A percentile compares a stretch with the other conserved stretches of the same genome.
phyloP scores from a whole-genome alignment of 2,797 vertebrate genomes.

The Syndactyla subalaris region DNA sequence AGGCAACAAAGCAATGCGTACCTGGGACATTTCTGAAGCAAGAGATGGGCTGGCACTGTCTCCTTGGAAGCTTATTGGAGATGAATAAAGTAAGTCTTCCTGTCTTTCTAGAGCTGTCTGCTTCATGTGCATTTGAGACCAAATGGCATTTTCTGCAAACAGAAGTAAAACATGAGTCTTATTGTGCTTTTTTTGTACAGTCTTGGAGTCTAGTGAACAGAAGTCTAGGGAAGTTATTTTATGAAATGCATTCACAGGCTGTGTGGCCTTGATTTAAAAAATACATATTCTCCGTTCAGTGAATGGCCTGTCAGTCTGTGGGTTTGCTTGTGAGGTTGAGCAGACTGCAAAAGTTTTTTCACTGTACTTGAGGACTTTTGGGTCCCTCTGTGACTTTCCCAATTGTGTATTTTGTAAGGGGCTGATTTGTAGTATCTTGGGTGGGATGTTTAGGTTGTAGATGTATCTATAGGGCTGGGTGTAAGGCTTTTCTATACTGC shows the following conservation, averaged over 20 bases:
- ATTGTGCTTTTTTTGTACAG: background rate
- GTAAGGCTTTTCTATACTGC: background rate
- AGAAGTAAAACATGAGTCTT: constrained; percentile 17
- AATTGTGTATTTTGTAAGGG: background rate
- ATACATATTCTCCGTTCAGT: background rate
- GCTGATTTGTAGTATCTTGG: background rate
- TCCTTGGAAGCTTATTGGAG: constrained; percentile 61
- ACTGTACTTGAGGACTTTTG: background rate
- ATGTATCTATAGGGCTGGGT: background rate
- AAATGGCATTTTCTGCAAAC: constrained; percentile 66
- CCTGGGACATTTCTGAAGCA: constrained; percentile 53
- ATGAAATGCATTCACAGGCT: background rate
- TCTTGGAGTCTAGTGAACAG: background rate
- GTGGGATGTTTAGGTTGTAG: background rate
- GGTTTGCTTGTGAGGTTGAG: background rate
- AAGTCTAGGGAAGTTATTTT: background rate
- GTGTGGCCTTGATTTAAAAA: background rate
- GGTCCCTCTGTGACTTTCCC: background rate
- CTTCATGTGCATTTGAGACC: constrained; percentile 62
- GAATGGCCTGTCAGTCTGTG: background rate
- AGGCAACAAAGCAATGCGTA: constrained; percentile 25
- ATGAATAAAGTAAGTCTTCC: constrained; percentile 41
- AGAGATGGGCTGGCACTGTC: constrained; percentile 60
- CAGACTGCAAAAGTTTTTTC: background rate
- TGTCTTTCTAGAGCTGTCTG: constrained; percentile 30